Conservation (phyloP, 2,113 vertebrate species). For the Coturnix japonica region DNA sequence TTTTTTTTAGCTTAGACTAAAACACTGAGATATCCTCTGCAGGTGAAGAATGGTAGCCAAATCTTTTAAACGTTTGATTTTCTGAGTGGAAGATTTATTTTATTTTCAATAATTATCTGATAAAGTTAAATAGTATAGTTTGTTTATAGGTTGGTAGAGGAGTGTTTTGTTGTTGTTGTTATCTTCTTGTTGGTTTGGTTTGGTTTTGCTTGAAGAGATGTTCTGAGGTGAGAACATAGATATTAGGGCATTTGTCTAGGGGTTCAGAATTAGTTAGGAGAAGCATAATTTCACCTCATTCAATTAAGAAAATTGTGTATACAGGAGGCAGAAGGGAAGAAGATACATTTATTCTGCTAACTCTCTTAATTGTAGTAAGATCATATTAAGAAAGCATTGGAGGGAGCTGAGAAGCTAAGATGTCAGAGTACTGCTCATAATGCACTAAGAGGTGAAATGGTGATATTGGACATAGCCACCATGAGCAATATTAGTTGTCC, state of each 20-base stretch:
- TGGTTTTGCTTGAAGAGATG: neutral
- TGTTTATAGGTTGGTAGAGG: neutral
- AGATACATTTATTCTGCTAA: neutral
- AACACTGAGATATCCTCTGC: neutral
- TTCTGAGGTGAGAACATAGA: neutral
- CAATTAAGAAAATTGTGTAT: fast-evolving
- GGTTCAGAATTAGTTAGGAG: neutral
- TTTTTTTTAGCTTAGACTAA: neutral
- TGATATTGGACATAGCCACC: neutral
- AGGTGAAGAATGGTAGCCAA: neutral
- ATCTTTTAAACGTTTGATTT: neutral
- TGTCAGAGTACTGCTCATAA: neutral
- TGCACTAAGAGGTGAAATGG: neutral
- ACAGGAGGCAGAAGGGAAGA: neutral
- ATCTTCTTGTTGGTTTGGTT: too few species aligned
- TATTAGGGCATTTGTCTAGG: neutral
- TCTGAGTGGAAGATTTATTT: fast-evolving
- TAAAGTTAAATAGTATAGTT: neutral
- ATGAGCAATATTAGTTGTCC: neutral
- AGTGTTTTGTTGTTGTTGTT: too few species aligned
- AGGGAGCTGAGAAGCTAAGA: neutral
- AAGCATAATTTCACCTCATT: neutral
- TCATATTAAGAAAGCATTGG: neutral
- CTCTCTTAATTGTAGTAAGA: neutral
- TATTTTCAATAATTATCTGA: neutral